These are phyloP conservation scores for Mylabris phalerata DNA, from an alignment of 1,140 invertebrate genomes.

Conservation along the genomic window DNA sequence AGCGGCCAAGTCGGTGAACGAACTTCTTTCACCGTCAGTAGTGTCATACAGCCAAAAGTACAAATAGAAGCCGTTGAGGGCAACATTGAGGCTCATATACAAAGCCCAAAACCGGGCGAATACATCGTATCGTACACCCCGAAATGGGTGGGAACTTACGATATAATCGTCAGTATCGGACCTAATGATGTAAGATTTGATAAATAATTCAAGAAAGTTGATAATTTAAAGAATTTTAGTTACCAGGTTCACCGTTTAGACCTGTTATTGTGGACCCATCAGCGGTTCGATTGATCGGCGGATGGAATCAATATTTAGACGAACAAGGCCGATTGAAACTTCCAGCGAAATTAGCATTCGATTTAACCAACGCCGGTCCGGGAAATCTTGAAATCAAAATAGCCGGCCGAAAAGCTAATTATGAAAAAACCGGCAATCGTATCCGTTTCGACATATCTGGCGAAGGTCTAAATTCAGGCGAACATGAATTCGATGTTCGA, in stretches of 20 bases:
- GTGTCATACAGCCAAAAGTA: slow-evolving; percentile 48
- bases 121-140: slow-evolving; percentile 59
- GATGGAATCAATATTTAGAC: slow-evolving; percentile 74
- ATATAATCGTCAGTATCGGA: slow-evolving; percentile 51
- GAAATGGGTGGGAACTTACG: slow-evolving; percentile 63
- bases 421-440: slow-evolving; percentile 35
- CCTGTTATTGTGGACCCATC: slow-evolving; percentile 35
- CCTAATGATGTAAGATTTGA: slow-evolving; percentile 38
- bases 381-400: slow-evolving; percentile 60
- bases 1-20: slow-evolving; percentile 65
- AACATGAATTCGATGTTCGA: slow-evolving; percentile 54
- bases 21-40: slow-evolving; percentile 62
- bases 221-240: slow-evolving; percentile 19
- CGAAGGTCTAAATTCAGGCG: slow-evolving; percentile 64
- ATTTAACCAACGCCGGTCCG: slow-evolving; percentile 68
- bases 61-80: slow-evolving; percentile 41
- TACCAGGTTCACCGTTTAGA: slow-evolving; percentile 39
- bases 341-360: slow-evolving; percentile 66
- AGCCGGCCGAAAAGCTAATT: slow-evolving; percentile 50
- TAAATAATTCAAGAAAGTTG: background rate
- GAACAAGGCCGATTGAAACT: slow-evolving; percentile 68
- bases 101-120: slow-evolving; percentile 39
- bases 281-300: slow-evolving; percentile 56
- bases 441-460: slow-evolving; percentile 53
- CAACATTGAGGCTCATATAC: slow-evolving; percentile 37